phyloP scores from a whole-genome alignment of 2,113 vertebrate species.

The Mastomys natalensis region DNA sequence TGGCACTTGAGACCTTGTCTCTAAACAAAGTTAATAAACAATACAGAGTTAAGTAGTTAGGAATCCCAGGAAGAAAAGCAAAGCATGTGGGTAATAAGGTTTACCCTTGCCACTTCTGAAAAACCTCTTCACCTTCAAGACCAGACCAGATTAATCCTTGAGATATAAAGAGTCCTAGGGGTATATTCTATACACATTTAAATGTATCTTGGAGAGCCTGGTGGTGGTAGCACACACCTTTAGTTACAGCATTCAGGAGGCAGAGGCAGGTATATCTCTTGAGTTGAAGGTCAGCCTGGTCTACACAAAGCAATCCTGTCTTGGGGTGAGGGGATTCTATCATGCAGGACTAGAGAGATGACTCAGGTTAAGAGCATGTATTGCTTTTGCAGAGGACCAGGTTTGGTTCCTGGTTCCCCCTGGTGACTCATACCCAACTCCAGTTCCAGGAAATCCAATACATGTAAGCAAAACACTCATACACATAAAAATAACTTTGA shows the following conservation, averaged over 20 bases:
- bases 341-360: background rate
- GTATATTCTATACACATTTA: background rate
- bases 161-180: background rate
- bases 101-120: conserved; percentile 23
- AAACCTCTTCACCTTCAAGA: background rate
- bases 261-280: background rate
- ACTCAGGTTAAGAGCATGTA: background rate
- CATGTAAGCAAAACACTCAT: background rate
- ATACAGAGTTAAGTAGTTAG: background rate
- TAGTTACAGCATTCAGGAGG: background rate
- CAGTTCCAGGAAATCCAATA: background rate
- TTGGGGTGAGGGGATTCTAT: background rate
- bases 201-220: background rate
- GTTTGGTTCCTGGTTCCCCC: background rate
- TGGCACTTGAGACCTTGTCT: background rate
- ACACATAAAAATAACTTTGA: background rate
- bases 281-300: background rate
- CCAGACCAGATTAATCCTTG: background rate
- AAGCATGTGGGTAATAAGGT: background rate
- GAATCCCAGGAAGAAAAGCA: background rate
- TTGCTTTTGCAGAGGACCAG: background rate
- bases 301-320: background rate
- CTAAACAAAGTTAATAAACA: conserved; percentile 15
- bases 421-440: too few relatives aligned
- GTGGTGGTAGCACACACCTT: background rate